Evolutionary conservation across 2,113 vertebrate species (phyloP).

Genomic region (Chaenogobius annularis): DNA sequence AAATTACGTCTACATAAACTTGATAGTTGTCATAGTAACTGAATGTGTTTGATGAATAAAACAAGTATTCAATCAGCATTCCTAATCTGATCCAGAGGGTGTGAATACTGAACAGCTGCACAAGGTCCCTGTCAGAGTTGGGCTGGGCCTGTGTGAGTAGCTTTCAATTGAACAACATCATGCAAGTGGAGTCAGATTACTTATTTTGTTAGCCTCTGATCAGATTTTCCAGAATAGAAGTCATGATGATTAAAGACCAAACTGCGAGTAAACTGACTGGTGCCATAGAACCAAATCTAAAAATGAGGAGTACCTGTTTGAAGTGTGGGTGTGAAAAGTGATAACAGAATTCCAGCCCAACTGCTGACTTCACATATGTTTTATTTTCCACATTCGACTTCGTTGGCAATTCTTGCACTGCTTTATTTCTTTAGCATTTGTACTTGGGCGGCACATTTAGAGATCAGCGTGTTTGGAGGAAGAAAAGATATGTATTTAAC

Average conservation of each 20-base stretch:
- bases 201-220: slow-evolving; percentile 35
- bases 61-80: slow-evolving; percentile 67
- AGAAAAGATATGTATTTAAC: slow-evolving; percentile 33
- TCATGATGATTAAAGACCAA: slow-evolving; percentile 38
- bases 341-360: slow-evolving; percentile 16
- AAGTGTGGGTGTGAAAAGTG: not conserved
- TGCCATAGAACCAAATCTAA: slow-evolving; percentile 22
- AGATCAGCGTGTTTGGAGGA: slow-evolving; percentile 41
- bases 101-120: slow-evolving; percentile 50
- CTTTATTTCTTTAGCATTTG: slow-evolving; percentile 19
- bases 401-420: slow-evolving; percentile 22
- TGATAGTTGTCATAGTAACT: slow-evolving; percentile 63
- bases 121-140: slow-evolving; percentile 33
- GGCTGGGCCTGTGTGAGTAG: not conserved
- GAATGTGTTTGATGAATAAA: slow-evolving; percentile 58
- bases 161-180: slow-evolving; percentile 17
- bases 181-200: slow-evolving; percentile 23
- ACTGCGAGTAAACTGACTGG: slow-evolving; percentile 6
- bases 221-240: slow-evolving; percentile 28
- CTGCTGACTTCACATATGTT: slow-evolving; percentile 27
- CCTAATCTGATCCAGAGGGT: slow-evolving; percentile 57
- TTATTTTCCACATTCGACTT: slow-evolving; percentile 31
- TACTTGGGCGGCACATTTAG: slow-evolving; percentile 37
- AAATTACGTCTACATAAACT: slow-evolving; percentile 26
- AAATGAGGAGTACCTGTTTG: slow-evolving; percentile 25